A percentile compares a stretch with the other conserved stretches of the same genome.
Evolutionary conservation across 1,140 invertebrate genomes (phyloP).

Genomic region (Stegodyphus dumicola): DNA sequence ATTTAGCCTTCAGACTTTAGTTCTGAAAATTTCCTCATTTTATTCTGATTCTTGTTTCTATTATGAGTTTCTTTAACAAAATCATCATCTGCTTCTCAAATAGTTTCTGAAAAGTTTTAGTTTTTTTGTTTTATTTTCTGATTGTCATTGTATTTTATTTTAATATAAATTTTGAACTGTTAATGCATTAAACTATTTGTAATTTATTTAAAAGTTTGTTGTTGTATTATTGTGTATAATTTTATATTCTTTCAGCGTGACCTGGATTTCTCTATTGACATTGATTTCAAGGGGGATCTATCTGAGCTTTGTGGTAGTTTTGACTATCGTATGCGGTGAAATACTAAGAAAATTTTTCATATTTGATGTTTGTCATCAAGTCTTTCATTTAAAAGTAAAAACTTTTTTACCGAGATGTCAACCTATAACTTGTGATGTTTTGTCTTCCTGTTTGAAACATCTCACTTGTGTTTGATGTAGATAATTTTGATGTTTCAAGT

Average conservation of each 20-base stretch:
- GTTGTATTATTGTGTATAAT: slow-evolving; percentile 66
- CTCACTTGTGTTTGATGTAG: neutral
- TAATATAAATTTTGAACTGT: neutral
- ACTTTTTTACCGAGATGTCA: too few species aligned
- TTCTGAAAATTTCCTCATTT: too few species aligned
- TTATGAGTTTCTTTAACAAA: too few species aligned
- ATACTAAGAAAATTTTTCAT: neutral
- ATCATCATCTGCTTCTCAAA: too few species aligned
- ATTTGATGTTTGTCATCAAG: slow-evolving; percentile 35
- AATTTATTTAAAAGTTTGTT: neutral
- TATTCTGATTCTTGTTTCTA: too few species aligned
- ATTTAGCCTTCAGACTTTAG: too few species aligned
- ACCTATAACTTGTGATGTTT: neutral
- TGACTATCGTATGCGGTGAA: slow-evolving; percentile 95
- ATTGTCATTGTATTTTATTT: neutral
- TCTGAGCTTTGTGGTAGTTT: slow-evolving; percentile 90
- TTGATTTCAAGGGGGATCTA: slow-evolving; percentile 95
- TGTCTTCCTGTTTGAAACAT: slow-evolving; percentile 31
- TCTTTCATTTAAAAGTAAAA: slow-evolving; percentile 34
- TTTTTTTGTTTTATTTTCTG: neutral
- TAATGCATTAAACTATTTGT: neutral
- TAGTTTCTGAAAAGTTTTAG: too few species aligned
- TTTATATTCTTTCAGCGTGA: slow-evolving; percentile 76
- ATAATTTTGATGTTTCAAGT: slow-evolving; percentile 21
- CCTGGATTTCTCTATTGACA: slow-evolving; percentile 93